Evolutionary conservation across 2,888 invertebrate genomes (phyloP).

Genomic region (Drosophila recens): DNA sequence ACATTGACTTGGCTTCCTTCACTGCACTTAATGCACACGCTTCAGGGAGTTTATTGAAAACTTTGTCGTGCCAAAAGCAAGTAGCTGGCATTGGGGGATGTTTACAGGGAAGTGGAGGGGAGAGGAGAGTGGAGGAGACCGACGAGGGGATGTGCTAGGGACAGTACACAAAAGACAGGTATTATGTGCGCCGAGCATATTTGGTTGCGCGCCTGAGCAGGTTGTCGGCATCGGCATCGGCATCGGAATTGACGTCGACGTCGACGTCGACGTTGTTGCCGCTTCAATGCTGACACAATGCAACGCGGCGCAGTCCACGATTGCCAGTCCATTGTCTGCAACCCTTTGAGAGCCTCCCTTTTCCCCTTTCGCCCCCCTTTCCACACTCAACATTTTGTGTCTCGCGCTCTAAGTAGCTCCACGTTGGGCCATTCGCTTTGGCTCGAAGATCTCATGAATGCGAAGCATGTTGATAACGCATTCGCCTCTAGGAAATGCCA

Average conservation of each 20-base stretch:
- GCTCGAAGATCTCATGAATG: slow-evolving; percentile 75
- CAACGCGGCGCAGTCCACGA: slow-evolving; percentile 34
- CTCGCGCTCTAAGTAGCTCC: slow-evolving; percentile 66
- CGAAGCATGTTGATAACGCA: slow-evolving; percentile 74
- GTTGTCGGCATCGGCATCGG: slow-evolving; percentile 47
- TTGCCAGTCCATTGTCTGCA: slow-evolving; percentile 51
- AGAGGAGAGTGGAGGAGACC: too few species aligned
- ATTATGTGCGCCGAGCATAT: slow-evolving; percentile 72
- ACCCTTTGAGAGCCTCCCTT: slow-evolving; percentile 19
- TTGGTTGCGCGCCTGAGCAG: slow-evolving; percentile 67
- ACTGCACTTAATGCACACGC: slow-evolving; percentile 82
- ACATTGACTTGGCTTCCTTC: slow-evolving; percentile 67
- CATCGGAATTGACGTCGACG: slow-evolving; percentile 28
- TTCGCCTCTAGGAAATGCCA: slow-evolving; percentile 14
- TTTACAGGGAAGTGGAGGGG: background rate
- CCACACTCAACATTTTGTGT: background rate
- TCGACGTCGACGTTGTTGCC: slow-evolving; percentile 55
- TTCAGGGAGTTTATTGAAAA: slow-evolving; percentile 83
- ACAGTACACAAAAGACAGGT: slow-evolving; percentile 70
- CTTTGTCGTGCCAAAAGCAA: slow-evolving; percentile 78
- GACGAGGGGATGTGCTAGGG: background rate
- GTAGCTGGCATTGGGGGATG: slow-evolving; percentile 44
- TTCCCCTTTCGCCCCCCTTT: too few species aligned
- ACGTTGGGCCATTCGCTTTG: slow-evolving; percentile 37
- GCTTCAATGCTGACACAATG: slow-evolving; percentile 63